A percentile compares a stretch with the other conserved stretches of the same genome.
phyloP scores from a whole-genome alignment of 2,888 invertebrate genomes.

The Dynastes grantii region DNA sequence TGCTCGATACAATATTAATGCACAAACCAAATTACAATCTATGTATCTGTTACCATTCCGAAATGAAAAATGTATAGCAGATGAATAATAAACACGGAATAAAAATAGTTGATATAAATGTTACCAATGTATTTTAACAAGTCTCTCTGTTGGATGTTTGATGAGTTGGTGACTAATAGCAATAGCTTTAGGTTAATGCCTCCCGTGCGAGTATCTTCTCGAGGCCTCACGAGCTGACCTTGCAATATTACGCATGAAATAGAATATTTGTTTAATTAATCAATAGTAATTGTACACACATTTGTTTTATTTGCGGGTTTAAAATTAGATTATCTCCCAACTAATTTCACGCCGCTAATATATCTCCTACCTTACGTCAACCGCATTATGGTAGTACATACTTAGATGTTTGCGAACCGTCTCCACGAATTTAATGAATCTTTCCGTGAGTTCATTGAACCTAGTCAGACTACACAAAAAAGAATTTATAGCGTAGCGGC shows the following conservation, averaged over 20 bases:
- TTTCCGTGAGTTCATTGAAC: slow-evolving; percentile 8
- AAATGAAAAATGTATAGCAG: too few species aligned
- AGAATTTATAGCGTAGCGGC: slow-evolving; percentile 11
- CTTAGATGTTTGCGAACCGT: background rate
- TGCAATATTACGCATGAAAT: background rate
- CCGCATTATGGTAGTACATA: background rate
- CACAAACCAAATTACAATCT: too few species aligned
- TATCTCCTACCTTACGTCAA: background rate
- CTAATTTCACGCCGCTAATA: background rate
- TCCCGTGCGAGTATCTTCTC: background rate
- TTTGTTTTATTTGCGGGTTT: background rate
- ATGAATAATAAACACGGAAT: too few species aligned
- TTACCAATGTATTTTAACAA: slow-evolving; percentile 2
- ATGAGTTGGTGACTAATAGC: background rate
- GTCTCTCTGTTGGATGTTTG: background rate
- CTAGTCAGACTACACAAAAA: background rate
- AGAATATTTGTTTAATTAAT: slow-evolving; percentile 20
- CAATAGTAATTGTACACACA: background rate
- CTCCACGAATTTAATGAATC: background rate
- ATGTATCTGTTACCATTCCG: too few species aligned
- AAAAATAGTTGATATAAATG: too few species aligned
- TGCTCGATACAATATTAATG: too few species aligned
- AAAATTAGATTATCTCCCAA: slow-evolving; percentile 5
- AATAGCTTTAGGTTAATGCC: slow-evolving; percentile 11
- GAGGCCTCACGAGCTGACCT: slow-evolving; percentile 19